A percentile compares a stretch with the other conserved stretches of the same genome.
Evolutionary conservation across 2,113 vertebrate species (phyloP).

Genomic region (Antechinus flavipes): DNA sequence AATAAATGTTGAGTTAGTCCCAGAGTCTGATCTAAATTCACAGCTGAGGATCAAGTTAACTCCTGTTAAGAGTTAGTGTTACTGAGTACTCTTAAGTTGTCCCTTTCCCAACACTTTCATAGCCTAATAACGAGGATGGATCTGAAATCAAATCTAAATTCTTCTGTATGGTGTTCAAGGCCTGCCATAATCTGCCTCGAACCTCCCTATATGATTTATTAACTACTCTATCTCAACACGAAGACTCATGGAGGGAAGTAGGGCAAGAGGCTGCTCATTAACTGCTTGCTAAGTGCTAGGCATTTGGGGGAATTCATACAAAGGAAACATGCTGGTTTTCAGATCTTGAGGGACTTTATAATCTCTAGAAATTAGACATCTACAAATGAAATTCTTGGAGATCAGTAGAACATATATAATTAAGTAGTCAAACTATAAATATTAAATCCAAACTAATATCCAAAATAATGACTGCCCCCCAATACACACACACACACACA

Average conservation of each 20-base stretch:
- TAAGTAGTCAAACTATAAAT: neutral
- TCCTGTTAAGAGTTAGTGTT: neutral
- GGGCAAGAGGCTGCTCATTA: neutral
- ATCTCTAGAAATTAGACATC: neutral
- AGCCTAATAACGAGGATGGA: neutral
- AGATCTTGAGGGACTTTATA: neutral
- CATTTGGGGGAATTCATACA: neutral
- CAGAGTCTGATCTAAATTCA: neutral
- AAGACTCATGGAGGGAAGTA: neutral
- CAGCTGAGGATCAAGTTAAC: neutral
- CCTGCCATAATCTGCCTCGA: neutral
- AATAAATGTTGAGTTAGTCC: neutral
- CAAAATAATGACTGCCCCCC: neutral
- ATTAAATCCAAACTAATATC: neutral
- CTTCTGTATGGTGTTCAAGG: neutral
- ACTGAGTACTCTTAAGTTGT: neutral
- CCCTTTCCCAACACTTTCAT: neutral
- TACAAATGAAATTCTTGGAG: neutral
- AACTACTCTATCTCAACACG: neutral
- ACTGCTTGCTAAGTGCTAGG: neutral
- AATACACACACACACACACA: too few species aligned
- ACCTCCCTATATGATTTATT: neutral
- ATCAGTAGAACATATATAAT: neutral
- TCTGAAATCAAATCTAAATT: neutral
- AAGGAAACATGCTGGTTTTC: neutral